phyloP scores from a whole-genome alignment of 2,113 vertebrate genomes.

The Gallinago media region DNA sequence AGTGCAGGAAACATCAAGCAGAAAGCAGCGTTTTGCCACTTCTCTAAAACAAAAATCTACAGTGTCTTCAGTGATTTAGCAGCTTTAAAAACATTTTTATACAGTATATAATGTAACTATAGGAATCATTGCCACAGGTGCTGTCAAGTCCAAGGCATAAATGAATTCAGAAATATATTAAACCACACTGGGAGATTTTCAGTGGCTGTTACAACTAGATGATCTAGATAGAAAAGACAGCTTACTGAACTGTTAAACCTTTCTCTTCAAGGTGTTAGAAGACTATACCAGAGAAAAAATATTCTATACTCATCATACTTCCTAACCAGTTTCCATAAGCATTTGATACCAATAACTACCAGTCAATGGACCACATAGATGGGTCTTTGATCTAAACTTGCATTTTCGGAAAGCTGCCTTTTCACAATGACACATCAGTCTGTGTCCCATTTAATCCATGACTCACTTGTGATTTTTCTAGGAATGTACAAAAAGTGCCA shows the following conservation, averaged over 20 bases:
- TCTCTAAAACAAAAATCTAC: not conserved
- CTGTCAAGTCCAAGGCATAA: not conserved
- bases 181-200: not conserved
- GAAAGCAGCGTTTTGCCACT: not conserved
- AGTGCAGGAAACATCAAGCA: not conserved
- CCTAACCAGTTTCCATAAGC: not conserved
- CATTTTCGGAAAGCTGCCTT: not conserved
- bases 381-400: not conserved
- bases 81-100: not conserved
- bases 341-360: not conserved
- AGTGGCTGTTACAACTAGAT: not conserved
- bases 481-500: not conserved
- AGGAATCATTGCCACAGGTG: not conserved
- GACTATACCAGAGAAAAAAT: not conserved
- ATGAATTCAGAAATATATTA: not conserved
- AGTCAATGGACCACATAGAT: not conserved
- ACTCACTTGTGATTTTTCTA: not conserved
- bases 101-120: not conserved
- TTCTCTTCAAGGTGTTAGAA: not conserved
- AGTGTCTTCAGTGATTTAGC: not conserved
- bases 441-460: not conserved
- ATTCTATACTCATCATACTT: not conserved
- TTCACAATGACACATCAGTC: not conserved
- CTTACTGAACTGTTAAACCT: not conserved
- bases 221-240: not conserved